Percentiles rank a stretch among this genome's conserved stretches.
phyloP scores from a whole-genome alignment of 2,888 invertebrate genomes.

The Cheiracanthium punctorium region DNA sequence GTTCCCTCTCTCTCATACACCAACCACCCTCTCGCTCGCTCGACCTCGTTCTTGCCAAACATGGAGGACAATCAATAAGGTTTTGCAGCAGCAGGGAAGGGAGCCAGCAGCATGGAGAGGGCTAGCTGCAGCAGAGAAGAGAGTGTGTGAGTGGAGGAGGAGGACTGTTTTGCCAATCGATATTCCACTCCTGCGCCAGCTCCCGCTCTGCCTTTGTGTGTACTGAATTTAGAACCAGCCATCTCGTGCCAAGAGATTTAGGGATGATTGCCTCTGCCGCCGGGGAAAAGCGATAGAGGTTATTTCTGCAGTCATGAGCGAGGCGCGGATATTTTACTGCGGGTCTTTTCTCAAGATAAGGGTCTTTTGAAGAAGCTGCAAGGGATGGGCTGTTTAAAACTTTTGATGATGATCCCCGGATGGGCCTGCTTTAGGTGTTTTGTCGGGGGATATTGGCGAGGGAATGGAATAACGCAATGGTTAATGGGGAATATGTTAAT shows the following conservation, averaged over 20 bases:
- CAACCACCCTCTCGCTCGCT: too few relatives aligned
- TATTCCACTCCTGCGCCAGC: not conserved
- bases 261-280: slow-evolving; percentile 4
- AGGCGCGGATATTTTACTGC: not conserved
- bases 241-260: slow-evolving; percentile 13
- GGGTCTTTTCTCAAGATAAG: not conserved
- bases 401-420: too few relatives aligned
- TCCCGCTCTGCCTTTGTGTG: not conserved
- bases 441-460: too few relatives aligned
- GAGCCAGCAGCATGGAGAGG: not conserved
- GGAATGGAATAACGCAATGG: too few relatives aligned
- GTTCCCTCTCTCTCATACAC: too few relatives aligned
- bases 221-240: slow-evolving; percentile 15
- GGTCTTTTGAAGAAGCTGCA: not conserved
- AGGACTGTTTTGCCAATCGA: not conserved
- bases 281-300: not conserved
- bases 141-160: not conserved
- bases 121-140: too few relatives aligned
- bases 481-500: too few relatives aligned
- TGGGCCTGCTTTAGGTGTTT: too few relatives aligned
- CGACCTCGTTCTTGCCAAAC: not conserved
- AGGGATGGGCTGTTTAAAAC: not conserved
- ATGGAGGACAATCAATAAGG: not conserved
- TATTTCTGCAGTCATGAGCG: slow-evolving; percentile 1
- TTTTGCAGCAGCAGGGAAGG: not conserved